Base-by-base conservation (phyloP, 2,797 vertebrate species). In the Anas acuta region DNA sequence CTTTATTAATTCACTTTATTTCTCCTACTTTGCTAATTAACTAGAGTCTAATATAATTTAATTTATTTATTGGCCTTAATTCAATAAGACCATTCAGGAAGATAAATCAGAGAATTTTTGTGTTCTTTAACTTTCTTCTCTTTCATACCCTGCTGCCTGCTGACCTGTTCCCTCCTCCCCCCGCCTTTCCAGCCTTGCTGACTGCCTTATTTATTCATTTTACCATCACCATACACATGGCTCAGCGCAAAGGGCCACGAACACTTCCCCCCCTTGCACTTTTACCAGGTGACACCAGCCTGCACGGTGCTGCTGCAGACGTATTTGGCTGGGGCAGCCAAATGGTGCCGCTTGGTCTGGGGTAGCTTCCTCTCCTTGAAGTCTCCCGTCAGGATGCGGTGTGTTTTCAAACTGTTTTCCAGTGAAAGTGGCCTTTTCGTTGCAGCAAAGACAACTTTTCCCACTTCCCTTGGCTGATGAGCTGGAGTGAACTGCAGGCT, bases 221-320 rank as follows among this genome's bases (percentile, higher is more conserved):
- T 56, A 5, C 65, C 30, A 6, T 53, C 49, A 23, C 39, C 2
- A 0, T 1, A 7, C 13, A 13, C 3, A 0, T 3, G 25, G 39
- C 39, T 70, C 33, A 54, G 90, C 47, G 51, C 79, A 74, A 22
- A 6, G 64, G 37, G 15, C 22, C 25, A 7, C 0, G 0, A 47
- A 1, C 2, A 0, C n/a, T 33, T 30, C 0, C 4, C 33, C 26
- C 45, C 11, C 28, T 47, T 25, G 37, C 2, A 3, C n/a, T 51
- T 35, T 23, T 8, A 14, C 53, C 30, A 0, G 39, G 41, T 12
- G 25, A 2, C 30, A 8, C 37, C 71, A 26, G 26, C 65, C 33
- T 54, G 12, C 5, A 1, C 23, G 70, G 35, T 25, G 33, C 69
- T 65, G 21, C 33, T 2, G 1, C 8, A 6, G 33, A 35, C 11